Conservation (phyloP, 2,113 vertebrate species). For the Indicator indicator region DNA sequence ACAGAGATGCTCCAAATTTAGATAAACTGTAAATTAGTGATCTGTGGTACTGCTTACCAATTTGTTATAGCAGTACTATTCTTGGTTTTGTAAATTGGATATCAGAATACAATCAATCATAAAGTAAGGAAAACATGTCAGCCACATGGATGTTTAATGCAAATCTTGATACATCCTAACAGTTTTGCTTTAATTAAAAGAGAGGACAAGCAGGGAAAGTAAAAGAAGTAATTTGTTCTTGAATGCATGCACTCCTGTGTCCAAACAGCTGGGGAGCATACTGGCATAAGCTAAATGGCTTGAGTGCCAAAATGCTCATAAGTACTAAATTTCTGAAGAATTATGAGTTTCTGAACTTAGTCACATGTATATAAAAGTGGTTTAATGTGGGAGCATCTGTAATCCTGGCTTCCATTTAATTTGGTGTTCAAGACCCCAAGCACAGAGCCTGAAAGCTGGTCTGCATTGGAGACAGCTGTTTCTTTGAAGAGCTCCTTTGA, state of each 20-base stretch:
- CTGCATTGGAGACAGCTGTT: background rate
- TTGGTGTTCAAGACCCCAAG: background rate
- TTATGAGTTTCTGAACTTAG: background rate
- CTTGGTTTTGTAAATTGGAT: background rate
- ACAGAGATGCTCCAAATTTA: background rate
- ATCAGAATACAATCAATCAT: background rate
- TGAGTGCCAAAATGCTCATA: background rate
- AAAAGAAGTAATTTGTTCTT: background rate
- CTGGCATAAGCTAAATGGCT: background rate
- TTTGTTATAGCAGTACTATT: background rate
- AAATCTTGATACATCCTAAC: background rate
- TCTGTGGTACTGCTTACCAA: background rate
- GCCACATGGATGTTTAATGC: fast-evolving
- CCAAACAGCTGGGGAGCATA: background rate
- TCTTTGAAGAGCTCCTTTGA: background rate
- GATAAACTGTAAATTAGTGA: background rate
- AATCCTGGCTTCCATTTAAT: background rate
- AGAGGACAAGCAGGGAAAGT: background rate
- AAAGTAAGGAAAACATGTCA: background rate
- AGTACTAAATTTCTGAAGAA: background rate
- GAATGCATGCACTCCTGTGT: fast-evolving
- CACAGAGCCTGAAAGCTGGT: background rate
- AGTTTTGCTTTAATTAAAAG: background rate
- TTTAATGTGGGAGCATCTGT: background rate
- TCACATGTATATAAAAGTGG: background rate